Base-by-base conservation (phyloP, 2,797 vertebrate species). In the Thalassophryne amazonica region DNA sequence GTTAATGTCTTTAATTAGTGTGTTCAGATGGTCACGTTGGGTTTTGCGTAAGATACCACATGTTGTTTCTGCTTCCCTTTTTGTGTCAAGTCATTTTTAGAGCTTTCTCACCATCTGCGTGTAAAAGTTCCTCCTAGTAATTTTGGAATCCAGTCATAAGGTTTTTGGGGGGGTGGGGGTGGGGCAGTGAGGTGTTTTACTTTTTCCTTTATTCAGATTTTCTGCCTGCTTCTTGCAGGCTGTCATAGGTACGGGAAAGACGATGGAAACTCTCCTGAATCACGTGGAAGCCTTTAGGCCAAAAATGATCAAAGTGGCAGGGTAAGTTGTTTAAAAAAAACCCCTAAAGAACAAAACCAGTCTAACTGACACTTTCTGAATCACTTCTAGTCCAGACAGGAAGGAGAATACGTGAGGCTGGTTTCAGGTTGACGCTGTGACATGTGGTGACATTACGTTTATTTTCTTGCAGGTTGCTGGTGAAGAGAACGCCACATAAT, bases 301-400 rank as follows among this genome's bases (percentile, higher is more conserved):
- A 7, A 96, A 94, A 78, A 92, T 94, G 92, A 91, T 97, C 72
- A 96, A 96, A 88, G 94, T 96, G 10, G 93, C 94, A 56, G 93
- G 95, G 94, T 98, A 69, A 86, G 92, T 84, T 43, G 19, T 2
- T n/a, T n/a, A n/a, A n/a, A n/a, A 31, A 58, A 71, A 31, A 53
- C 38, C 5, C 35, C 32, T 25, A 38, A 67, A n/a, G n/a, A n/a
- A 38, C 22, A 70, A 70, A 58, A 53, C 36, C 25, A 53, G 61
- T 30, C 51, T 22, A 20, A 32, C 52, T 52, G 40, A 30, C 17
- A 32, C 46, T 64, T 42, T 35, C 34, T 63, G 53, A 78, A 69
- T 77, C 70, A 76, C 58, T 52, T 42, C 2, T 11, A 60, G 80
- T 86, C 68, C 73, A 72, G 74, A 82, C 68, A 23, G 25, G 31